Percentiles rank a stretch among this genome's conserved stretches.
Conservation (phyloP, 92 coral and sea anemone species). For the Meandrina meandrites region DNA sequence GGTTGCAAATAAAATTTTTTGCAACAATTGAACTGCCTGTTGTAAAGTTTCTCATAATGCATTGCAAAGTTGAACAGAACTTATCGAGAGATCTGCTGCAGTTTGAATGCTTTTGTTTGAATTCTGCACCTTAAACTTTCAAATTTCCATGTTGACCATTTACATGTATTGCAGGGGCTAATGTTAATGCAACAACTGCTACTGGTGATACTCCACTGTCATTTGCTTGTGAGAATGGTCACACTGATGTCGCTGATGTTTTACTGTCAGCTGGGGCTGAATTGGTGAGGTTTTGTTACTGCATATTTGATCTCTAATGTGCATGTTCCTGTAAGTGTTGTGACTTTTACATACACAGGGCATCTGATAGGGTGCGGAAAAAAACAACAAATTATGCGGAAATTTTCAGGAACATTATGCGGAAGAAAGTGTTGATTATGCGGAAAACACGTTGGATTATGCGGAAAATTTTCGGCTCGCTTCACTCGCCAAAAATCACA, state of each 20-base stretch:
- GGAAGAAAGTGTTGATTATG: too few species aligned
- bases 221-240: constrained; percentile 99
- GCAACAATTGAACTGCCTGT: too few species aligned
- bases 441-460: too few species aligned
- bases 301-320: background rate
- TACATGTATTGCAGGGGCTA: constrained; percentile 79
- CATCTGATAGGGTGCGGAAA: too few species aligned
- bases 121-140: background rate
- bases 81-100: background rate
- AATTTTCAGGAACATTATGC: too few species aligned
- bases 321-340: background rate
- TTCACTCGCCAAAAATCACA: too few species aligned
- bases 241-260: constrained; percentile 99
- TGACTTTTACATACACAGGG: too few species aligned
- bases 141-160: background rate
- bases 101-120: background rate
- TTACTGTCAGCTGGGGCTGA: constrained; percentile 90
- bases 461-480: too few species aligned
- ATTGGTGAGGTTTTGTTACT: constrained; percentile 60
- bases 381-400: too few species aligned
- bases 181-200: constrained; percentile 95
- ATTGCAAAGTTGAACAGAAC: background rate
- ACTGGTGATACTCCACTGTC: constrained; percentile 98
- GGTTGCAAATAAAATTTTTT: too few species aligned
- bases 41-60: too few species aligned